phyloP scores from a whole-genome alignment of 2,113 vertebrate genomes.

The Gallinago undulata region DNA sequence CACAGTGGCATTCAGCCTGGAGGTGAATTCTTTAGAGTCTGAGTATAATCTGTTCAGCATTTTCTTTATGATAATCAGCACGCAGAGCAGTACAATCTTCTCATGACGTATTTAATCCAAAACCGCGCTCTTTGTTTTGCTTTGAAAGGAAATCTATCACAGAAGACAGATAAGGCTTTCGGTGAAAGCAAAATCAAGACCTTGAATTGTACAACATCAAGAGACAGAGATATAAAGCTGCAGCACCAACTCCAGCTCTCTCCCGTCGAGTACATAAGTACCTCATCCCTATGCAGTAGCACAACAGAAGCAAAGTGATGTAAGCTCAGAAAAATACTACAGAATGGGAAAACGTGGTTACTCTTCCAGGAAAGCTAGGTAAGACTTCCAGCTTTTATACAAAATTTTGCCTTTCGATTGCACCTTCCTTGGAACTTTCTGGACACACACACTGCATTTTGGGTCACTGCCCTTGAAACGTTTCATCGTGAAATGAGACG shows the following conservation, averaged over 20 bases:
- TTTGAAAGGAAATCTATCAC: neutral
- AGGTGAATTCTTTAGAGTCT: neutral
- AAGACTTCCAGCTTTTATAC: neutral
- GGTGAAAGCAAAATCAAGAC: neutral
- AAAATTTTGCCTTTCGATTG: neutral
- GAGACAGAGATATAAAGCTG: neutral
- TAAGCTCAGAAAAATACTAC: neutral
- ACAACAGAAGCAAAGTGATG: neutral
- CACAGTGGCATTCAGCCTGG: neutral
- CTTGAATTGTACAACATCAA: neutral
- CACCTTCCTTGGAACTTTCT: neutral
- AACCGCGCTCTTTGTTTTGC: neutral
- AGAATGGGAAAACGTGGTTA: neutral
- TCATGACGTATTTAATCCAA: neutral
- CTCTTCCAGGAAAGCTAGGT: neutral
- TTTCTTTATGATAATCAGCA: slow-evolving; percentile 10
- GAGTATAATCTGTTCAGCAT: neutral
- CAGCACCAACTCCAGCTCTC: neutral
- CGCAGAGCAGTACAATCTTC: neutral
- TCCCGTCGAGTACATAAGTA: neutral
- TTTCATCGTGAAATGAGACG: neutral
- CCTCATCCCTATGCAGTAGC: neutral
- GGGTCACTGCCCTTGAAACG: neutral
- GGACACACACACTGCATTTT: neutral
- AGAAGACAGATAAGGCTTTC: neutral